Base-by-base conservation (phyloP, 2,888 invertebrate genomes). In the Sesia apiformis region DNA sequence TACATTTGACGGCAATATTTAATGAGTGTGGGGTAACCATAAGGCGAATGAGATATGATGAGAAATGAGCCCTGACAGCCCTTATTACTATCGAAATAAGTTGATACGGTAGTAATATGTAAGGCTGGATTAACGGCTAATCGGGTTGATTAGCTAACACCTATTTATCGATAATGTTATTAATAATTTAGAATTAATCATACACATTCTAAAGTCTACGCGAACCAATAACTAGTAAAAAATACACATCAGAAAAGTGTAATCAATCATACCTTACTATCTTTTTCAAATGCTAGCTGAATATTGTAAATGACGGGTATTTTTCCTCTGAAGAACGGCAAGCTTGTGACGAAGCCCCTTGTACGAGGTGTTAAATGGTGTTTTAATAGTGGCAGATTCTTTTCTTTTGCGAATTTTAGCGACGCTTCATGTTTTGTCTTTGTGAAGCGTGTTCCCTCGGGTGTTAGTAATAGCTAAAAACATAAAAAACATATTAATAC, bases 361-460 rank as follows among this genome's bases (percentile, higher is more conserved):
- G 98, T 96, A 58, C 98, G 92, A n/a, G 98, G 98, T 39, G 96
- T 93, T 52, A 98, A 90, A 76, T 98, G 97, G 75, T 98, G 94
- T 72, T 97, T 96, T 40, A 98, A 89, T 61, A 93, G 89, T 0
- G 96, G 94, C 66, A 98, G 91, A 62, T 96, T 96, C 70, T 96
- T 95, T 66, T 96, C 94, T 68, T 91, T 91, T 0, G 98, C 97
- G 76, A 98, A 97, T 72, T 95, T 94, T 67, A 96, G 88, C 56
- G 97, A 97, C 0, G 95, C 95, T 80, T 94, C 93, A 70, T 97
- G 96, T 76, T 98, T 98, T 63, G 92, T 93, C 52, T 91, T 86
- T 0, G 98, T 98, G 70, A 97, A 98, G 54, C 98, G 91, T 0
- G 98, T 98, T 6, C 98, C 98, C 87, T 98, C 98, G 0, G 97